Evolutionary conservation across 2,113 vertebrate genomes (phyloP).

Genomic region (Capreolus pygargus): DNA sequence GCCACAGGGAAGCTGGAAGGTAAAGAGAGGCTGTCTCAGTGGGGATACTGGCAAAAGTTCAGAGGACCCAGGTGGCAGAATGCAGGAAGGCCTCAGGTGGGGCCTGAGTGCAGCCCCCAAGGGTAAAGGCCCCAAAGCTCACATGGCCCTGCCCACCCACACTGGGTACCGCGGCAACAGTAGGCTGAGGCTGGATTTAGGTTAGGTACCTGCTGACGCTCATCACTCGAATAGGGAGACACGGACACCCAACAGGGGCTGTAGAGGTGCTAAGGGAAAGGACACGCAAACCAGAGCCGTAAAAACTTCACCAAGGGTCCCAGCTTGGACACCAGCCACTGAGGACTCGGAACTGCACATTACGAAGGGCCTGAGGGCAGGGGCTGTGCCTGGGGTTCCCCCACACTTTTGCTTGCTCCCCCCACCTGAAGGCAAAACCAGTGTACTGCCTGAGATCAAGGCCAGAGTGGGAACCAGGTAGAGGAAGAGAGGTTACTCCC

Average conservation of each 20-base stretch:
- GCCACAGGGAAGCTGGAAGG: conserved; percentile 38
- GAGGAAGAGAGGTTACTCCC: not conserved
- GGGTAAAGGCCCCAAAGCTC: conserved; percentile 10
- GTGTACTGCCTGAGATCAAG: not conserved
- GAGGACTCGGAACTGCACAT: conserved; percentile 31
- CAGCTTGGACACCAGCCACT: conserved; percentile 59
- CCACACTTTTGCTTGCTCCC: not conserved
- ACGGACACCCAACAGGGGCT: conserved; percentile 71
- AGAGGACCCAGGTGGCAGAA: not conserved
- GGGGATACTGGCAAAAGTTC: not conserved
- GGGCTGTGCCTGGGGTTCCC: not conserved
- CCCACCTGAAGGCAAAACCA: conserved; percentile 36
- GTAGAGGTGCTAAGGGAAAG: conserved; percentile 69
- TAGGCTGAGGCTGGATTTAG: conserved; percentile 63
- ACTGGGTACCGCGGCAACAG: conserved; percentile 45
- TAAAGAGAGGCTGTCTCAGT: conserved; percentile 33
- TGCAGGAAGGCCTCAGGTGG: not conserved
- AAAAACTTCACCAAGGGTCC: conserved; percentile 58
- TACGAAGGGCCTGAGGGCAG: conserved; percentile 26
- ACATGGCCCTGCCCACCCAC: conserved; percentile 54
- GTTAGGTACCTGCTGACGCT: conserved; percentile 71
- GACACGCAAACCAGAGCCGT: conserved; percentile 69
- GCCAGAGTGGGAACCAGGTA: not conserved
- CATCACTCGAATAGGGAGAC: conserved; percentile 69
- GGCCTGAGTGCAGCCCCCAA: not conserved